Evolutionary conservation across 2,113 vertebrate species (phyloP).

Genomic region (Cromileptes altivelis): DNA sequence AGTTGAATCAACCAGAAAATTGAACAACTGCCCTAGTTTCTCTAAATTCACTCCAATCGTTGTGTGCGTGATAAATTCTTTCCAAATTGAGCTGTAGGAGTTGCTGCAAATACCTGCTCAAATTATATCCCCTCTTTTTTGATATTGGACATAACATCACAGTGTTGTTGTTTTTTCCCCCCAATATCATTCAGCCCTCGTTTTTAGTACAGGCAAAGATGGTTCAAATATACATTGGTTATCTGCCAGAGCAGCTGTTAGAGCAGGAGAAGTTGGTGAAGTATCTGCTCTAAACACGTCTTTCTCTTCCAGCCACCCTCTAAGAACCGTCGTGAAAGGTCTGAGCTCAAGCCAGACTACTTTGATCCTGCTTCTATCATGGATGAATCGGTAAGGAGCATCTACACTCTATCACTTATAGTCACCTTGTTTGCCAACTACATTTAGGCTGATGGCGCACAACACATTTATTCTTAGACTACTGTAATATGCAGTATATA

Average conservation of each 20-base stretch:
- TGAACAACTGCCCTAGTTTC: slow-evolving; percentile 39
- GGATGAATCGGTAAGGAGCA: slow-evolving; percentile 95
- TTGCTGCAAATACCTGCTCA: background rate
- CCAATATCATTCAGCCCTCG: background rate
- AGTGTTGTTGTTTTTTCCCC: background rate
- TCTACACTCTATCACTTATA: background rate
- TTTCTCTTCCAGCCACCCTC: slow-evolving; percentile 91
- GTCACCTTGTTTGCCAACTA: background rate
- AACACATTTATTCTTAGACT: background rate
- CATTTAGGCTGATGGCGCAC: too few relatives aligned
- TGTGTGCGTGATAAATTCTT: slow-evolving; percentile 1
- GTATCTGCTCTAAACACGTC: slow-evolving; percentile 13
- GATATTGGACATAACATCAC: background rate
- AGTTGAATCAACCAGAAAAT: slow-evolving; percentile 57
- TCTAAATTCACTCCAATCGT: slow-evolving; percentile 28
- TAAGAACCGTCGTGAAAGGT: slow-evolving; percentile 98
- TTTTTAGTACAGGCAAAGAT: background rate
- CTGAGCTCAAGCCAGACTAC: slow-evolving; percentile 98
- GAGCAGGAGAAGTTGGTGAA: background rate
- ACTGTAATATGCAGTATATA: background rate
- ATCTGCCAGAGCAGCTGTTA: background rate
- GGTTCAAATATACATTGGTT: background rate
- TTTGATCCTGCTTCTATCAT: slow-evolving; percentile 99
- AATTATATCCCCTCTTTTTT: background rate
- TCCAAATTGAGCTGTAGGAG: background rate